These are phyloP conservation scores for Callospermophilus lateralis DNA, from an alignment of 2,113 vertebrate genomes.

Conservation along the genomic window DNA sequence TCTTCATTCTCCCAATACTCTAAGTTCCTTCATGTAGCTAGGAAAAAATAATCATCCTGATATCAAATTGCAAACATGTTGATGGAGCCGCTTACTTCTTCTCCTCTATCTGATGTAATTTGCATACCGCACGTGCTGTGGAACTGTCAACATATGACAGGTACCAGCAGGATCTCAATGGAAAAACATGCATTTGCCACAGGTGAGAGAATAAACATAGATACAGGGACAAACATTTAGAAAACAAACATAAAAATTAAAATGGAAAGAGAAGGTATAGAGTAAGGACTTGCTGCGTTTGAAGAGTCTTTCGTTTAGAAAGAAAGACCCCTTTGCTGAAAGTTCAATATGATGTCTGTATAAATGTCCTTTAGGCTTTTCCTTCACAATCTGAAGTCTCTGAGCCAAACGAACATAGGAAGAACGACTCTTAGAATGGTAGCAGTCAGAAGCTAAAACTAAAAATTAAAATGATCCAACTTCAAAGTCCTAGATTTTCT, in stretches of 20 bases:
- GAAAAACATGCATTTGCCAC: constrained; percentile 76
- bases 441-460: neutral
- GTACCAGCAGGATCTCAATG: constrained; percentile 65
- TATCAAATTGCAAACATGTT: constrained; percentile 32
- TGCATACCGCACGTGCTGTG: constrained; percentile 37
- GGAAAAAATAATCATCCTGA: constrained; percentile 45
- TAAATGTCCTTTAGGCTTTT: neutral
- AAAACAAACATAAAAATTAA: constrained; percentile 66
- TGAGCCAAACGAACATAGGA: neutral
- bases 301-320: neutral
- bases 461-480: constrained; percentile 25
- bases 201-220: constrained; percentile 77
- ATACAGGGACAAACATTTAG: constrained; percentile 58
- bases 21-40: neutral
- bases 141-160: constrained; percentile 72
- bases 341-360: neutral
- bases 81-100: constrained; percentile 7
- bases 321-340: neutral
- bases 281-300: constrained; percentile 29
- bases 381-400: neutral
- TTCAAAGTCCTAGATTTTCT: neutral
- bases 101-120: constrained; percentile 55
- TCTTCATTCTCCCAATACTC: neutral
- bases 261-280: neutral
- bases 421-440: neutral